Conservation (phyloP, 2,888 invertebrate species). For the Drosophila leonis region DNA sequence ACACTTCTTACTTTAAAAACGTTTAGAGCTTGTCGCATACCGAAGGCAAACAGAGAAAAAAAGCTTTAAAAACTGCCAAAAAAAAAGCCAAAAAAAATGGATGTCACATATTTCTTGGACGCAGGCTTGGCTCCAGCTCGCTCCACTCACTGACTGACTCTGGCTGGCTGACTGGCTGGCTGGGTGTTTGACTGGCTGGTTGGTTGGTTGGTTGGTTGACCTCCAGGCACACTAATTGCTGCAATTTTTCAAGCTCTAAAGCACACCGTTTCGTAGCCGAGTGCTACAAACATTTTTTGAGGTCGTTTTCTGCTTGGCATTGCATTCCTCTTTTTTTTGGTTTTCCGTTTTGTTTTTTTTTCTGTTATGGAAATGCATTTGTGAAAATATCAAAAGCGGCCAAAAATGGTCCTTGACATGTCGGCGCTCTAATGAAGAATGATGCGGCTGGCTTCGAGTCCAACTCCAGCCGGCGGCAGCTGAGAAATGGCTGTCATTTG, state of each 20-base stretch:
- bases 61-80: slow-evolving; percentile 2
- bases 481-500: slow-evolving; percentile 49
- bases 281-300: slow-evolving; percentile 12
- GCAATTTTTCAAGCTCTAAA: slow-evolving; percentile 73
- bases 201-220: slow-evolving; percentile 61
- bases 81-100: slow-evolving; percentile 22
- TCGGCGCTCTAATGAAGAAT: slow-evolving; percentile 71
- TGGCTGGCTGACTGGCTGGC: slow-evolving; percentile 46
- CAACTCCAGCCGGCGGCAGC: slow-evolving; percentile 9
- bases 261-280: slow-evolving; percentile 36
- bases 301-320: slow-evolving; percentile 21
- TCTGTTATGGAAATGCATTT: slow-evolving; percentile 62
- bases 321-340: slow-evolving; percentile 17
- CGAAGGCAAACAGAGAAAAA: slow-evolving; percentile 2
- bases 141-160: slow-evolving; percentile 46
- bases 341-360: slow-evolving; percentile 10
- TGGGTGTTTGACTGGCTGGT: slow-evolving; percentile 2
- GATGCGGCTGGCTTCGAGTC: slow-evolving; percentile 47
- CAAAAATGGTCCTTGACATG: slow-evolving; percentile 67
- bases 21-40: slow-evolving; percentile 21
- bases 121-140: slow-evolving; percentile 9
- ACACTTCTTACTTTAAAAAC: slow-evolving; percentile 12
- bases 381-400: slow-evolving; percentile 45
- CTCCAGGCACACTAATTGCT: slow-evolving; percentile 75
- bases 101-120: slow-evolving; percentile 58